A percentile compares a stretch with the other conserved stretches of the same genome.
Conservation (phyloP, 2,797 vertebrate genomes). For the Bradypodion ventrale region DNA sequence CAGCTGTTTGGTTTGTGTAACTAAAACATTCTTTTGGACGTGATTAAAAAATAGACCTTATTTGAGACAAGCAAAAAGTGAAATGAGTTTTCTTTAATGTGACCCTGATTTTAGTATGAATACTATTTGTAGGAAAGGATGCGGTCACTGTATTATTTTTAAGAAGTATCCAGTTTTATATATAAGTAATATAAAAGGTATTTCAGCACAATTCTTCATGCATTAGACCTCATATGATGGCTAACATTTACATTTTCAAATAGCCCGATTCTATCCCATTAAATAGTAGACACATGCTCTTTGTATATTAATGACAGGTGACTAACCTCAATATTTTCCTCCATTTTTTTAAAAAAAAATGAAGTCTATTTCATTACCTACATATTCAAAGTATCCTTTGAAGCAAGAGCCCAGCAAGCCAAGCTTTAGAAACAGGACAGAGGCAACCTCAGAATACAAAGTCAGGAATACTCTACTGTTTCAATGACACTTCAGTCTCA, state of each 20-base stretch:
- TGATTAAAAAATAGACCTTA: neutral
- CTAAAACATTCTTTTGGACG: neutral
- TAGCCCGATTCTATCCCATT: neutral
- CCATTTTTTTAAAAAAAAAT: neutral
- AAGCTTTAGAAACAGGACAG: neutral
- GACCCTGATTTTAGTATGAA: neutral
- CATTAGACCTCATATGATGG: neutral
- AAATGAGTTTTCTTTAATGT: neutral
- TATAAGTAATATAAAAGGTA: neutral
- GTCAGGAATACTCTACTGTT: neutral
- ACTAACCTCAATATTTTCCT: neutral
- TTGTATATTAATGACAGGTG: neutral
- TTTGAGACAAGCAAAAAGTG: neutral
- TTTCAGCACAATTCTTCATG: neutral
- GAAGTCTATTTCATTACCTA: neutral
- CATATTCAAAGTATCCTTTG: neutral
- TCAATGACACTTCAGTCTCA: neutral
- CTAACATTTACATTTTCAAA: neutral
- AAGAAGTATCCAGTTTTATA: neutral
- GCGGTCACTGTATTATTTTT: neutral
- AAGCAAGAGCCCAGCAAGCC: neutral
- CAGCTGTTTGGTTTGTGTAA: neutral
- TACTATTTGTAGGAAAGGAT: neutral
- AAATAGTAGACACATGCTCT: neutral
- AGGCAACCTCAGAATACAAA: neutral